Base-by-base conservation (phyloP, 2,797 vertebrate species). In the Enteromius unitaeniatus region DNA sequence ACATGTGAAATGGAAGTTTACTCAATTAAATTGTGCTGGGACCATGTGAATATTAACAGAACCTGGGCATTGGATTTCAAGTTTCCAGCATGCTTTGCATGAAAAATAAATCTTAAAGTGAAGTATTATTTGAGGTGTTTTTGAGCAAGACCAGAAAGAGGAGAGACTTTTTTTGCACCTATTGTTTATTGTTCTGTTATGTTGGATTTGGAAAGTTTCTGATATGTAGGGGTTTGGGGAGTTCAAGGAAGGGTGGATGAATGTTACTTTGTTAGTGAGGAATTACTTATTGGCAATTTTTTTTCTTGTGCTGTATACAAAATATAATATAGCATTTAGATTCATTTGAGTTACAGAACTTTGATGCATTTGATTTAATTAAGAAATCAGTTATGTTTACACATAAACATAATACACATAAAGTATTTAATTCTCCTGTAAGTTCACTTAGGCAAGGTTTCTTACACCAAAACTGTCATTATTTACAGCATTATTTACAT, bases 41-140 rank as follows among this genome's bases (percentile, higher is more conserved):
- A 64, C 60, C 14, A 31, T 64, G 60, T 31, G 60, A 64, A 64
- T 64, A 64, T 45, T 45, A 26, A 64, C n/a, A 45, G 40, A 70
- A 70, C 40, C n/a, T 70, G n/a, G 6, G 68, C 13, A 26, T 64
- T 26, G 68, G 40, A 23, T 45, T 70, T 45, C 40, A 42, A 45
- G n/a, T 23, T 45, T 13, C 13, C 40, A 45, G n/a, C 40, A 70
- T 45, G 68, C 68, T 70, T 70, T 72, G 69, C 15, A 34, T 34
- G 19, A 74, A 53, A 6, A 14, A 10, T 53, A n/a, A 53, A 21
- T 53, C 17, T 74, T 53, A 1, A 74, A 74, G 37, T 34, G 0
- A 21, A 21, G 3, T 3, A 21, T 34, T 31, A 21, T 51, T 74
- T 14, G 14, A n/a, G 17, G 19, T 13, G 49, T 2, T 53, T 49